A percentile compares a stretch with the other conserved stretches of the same genome.
Evolutionary conservation across 1,140 invertebrate genomes (phyloP).

Genomic region (Listronotus oregonensis): DNA sequence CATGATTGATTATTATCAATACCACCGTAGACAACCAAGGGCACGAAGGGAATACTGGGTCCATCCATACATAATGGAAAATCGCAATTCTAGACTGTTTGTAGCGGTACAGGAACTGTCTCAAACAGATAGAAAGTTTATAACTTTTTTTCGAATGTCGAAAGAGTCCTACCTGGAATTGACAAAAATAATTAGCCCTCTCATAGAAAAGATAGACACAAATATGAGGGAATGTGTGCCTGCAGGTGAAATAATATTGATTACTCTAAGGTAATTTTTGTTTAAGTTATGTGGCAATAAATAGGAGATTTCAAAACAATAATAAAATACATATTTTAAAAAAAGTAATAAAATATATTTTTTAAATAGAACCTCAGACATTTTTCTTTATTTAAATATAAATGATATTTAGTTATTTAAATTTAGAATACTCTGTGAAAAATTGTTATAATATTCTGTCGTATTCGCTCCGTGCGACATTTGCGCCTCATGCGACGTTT

Average conservation of each 20-base stretch:
- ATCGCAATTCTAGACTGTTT: conserved; percentile 11
- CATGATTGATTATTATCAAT: too few species aligned
- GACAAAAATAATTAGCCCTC: neutral
- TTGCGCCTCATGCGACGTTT: neutral
- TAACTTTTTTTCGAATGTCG: too few species aligned
- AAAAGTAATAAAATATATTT: too few species aligned
- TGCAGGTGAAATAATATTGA: too few species aligned
- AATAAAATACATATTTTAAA: neutral
- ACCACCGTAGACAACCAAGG: neutral
- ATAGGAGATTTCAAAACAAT: too few species aligned
- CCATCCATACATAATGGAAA: conserved; percentile 16
- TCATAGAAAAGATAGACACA: conserved; percentile 4
- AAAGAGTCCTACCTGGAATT: conserved; percentile 3
- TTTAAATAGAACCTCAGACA: too few species aligned
- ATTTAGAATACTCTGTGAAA: neutral
- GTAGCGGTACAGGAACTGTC: conserved; percentile 10
- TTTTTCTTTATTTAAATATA: too few species aligned
- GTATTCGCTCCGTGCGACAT: neutral
- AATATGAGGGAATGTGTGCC: too few species aligned
- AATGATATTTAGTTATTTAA: too few species aligned
- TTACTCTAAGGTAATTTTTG: too few species aligned
- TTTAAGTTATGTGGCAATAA: too few species aligned
- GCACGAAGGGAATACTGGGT: conserved; percentile 16
- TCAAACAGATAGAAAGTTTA: conserved; percentile 23
- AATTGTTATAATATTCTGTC: neutral